Base-by-base conservation (phyloP, 1,140 invertebrate genomes). In the Lucilia sericata region DNA sequence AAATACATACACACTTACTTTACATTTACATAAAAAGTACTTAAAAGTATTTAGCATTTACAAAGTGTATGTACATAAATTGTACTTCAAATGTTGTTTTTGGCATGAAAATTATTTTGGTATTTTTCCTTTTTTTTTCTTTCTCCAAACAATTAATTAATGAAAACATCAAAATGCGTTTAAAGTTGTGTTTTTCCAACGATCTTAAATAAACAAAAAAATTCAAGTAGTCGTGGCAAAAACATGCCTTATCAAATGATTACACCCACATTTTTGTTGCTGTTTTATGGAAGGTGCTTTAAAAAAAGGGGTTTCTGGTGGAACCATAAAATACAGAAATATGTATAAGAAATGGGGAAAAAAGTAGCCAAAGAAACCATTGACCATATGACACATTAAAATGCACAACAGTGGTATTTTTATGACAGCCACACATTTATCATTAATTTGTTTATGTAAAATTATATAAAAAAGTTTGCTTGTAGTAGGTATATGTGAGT, bases 361-460 rank as follows among this genome's bases (percentile, higher is more conserved):
- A 70, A 70, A 70, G 2, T n/a, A 36, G 2, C 36, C 42, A 34
- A 25, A 75, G 12, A 10, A 25, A 25, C 14, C 0, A 78, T 19
- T 78, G 10, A 47, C 75, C 14, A 51, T 80, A 9, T 80, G 42
- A 34, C 76, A 80, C 42, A 80, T 80, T 80, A 80, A 80, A 80
- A 80, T 80, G 76, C 76, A 80, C 42, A 80, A 51, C 76, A 14
- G 76, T 49, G 10, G 76, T 21, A 80, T 80, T 78, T 80, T 80
- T 80, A 80, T 80, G 76, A 80, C 76, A 80, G 42, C n/a, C 76
- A 49, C 76, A 80, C 76, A 80, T 80, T 80, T 80, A 80, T 80
- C 76, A 80, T 80, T 80, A 49, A 80, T 25, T 51, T 80, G 19
- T 80, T 70, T 70, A 21, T 21, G 34, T 49, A 80, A 51, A 47